Evolutionary conservation across 2,797 vertebrate genomes (phyloP), one percentile per base, ranked within the genome.

Genomic region (Aselliscus stoliczkanus): DNA sequence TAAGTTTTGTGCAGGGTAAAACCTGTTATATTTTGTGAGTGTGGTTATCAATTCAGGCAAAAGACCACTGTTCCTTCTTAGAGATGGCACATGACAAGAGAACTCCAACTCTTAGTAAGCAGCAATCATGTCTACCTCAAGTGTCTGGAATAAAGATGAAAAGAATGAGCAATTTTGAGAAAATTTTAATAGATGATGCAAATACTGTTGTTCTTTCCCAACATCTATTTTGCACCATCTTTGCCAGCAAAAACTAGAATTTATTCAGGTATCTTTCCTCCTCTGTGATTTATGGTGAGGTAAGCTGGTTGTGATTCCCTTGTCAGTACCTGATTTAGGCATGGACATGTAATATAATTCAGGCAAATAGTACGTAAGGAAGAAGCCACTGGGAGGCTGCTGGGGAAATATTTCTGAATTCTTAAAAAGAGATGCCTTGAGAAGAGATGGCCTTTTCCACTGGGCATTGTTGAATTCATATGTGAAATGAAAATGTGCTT

Each of bases 391-490:
- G 29, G 70, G 56, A 86, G 39, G 25, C 15, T 75, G 80, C 52
- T 54, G 14, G 44, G 44, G 56, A 95, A 65, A 62, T 65, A 58
- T 86, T 94, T 82, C 86, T 56, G 25, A 34, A 79, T 82, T 89
- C 15, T 65, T 94, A 77, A 85, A 86, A 88, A 39, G 23, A 83
- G 47, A 85, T 67, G 29, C 13, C 20, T 77, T 56, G 64, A 27
- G 10, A 65, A 88, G 34, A 91, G 65, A 72, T 62, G 54, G 20
- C 1, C 76, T 81, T 17, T 7, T 10, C 44, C 73, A 58, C 37
- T 70, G n/a, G 58, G 27, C 11, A n/a, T 91, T 90, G 67, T 31
- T 93, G 62, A 79, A 75, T 95, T 88, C 91, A 62, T 77, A 67
- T 73, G 52, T 83, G 23, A 82, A 79, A 79, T 47, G 15, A 37